Evolutionary conservation across 2,888 invertebrate genomes (phyloP).

Genomic region (Agrochola lychnidis): DNA sequence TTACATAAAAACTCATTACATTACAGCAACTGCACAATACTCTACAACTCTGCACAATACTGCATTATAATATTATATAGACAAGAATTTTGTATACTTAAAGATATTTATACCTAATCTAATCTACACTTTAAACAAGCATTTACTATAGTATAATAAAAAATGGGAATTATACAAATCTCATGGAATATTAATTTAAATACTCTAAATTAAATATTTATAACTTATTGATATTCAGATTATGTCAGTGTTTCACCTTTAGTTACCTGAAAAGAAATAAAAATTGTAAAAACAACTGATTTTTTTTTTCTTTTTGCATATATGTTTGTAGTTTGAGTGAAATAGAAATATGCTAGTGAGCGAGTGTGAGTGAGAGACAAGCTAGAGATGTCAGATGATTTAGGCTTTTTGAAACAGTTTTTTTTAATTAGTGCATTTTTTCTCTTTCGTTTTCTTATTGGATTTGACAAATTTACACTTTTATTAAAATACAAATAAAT

Average conservation of each 20-base stretch:
- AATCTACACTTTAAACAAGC: slow-evolving; percentile 41
- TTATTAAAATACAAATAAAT: background rate
- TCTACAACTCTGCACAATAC: slow-evolving; percentile 12
- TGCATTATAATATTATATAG: background rate
- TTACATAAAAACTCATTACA: slow-evolving; percentile 37
- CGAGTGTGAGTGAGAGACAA: background rate
- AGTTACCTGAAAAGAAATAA: slow-evolving; percentile 92
- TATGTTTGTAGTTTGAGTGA: slow-evolving; percentile 1
- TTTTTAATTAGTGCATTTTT: background rate
- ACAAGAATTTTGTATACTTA: slow-evolving; percentile 46
- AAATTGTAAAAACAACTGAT: slow-evolving; percentile 53
- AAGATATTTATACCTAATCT: slow-evolving; percentile 52
- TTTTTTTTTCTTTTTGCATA: slow-evolving; percentile 16
- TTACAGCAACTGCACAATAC: slow-evolving; percentile 13
- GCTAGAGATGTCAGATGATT: background rate
- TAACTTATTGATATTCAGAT: slow-evolving; percentile 64
- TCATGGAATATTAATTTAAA: slow-evolving; percentile 56
- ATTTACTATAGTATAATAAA: slow-evolving; percentile 41
- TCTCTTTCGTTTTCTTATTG: background rate
- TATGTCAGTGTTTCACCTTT: slow-evolving; percentile 97
- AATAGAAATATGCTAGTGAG: no score
- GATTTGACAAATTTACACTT: slow-evolving; percentile 6
- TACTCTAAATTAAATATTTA: slow-evolving; percentile 32
- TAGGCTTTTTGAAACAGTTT: background rate
- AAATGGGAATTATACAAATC: slow-evolving; percentile 44